Percentiles rank a stretch among this genome's conserved stretches.
Conservation (phyloP, 2,113 vertebrate species). For the Alligator mississippiensis region DNA sequence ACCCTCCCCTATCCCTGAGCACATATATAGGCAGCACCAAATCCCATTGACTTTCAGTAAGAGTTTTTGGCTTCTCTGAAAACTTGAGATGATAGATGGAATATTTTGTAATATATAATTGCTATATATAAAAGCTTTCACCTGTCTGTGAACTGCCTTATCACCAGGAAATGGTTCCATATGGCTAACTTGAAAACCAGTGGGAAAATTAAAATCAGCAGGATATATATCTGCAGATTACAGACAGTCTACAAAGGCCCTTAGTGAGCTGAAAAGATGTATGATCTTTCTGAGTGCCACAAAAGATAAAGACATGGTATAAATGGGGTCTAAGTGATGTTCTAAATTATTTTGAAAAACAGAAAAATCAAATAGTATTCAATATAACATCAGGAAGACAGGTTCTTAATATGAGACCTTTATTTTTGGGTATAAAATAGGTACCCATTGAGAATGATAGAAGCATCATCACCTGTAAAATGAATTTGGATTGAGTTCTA, state of each 20-base stretch:
- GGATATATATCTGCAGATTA: background rate
- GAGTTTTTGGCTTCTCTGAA: background rate
- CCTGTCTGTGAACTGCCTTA: background rate
- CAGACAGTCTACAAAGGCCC: background rate
- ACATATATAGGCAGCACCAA: background rate
- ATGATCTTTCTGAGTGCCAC: background rate
- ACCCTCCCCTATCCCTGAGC: too few species aligned
- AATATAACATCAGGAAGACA: background rate
- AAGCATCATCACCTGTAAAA: background rate
- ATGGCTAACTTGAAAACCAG: background rate
- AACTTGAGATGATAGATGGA: background rate
- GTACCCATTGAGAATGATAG: background rate
- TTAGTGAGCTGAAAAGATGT: background rate
- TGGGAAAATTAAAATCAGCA: background rate
- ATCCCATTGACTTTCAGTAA: background rate
- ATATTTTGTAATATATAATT: background rate
- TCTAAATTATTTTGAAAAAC: background rate
- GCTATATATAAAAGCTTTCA: background rate
- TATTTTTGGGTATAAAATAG: background rate
- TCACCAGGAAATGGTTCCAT: background rate
- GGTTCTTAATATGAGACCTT: background rate
- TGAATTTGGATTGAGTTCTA: fast-evolving
- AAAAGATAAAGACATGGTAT: background rate
- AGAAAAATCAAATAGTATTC: background rate
- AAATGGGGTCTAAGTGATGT: background rate